Evolutionary conservation across 2,113 vertebrate species (phyloP), one percentile per base, ranked within the genome.

Genomic region (Oncorhynchus kisutch): DNA sequence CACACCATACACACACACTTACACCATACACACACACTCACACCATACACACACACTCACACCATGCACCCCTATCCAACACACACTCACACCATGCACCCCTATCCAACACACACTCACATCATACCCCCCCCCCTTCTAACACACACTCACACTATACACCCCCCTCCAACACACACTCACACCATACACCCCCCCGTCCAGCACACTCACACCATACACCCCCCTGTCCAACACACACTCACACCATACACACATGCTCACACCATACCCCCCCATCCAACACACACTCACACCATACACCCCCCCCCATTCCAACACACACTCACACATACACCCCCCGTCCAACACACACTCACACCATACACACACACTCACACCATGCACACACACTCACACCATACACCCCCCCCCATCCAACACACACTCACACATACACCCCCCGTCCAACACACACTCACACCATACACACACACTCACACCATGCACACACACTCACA

Each of bases 61-160:
- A 31, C 24, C 24, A 24, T 24, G 1, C 24, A 31, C 29, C 29
- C 29, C 29, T 5, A 4, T 31, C 29, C 29, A 5, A 31, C 29
- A 31, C 1, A 51, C 77, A 75, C 73, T 54, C 67, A 51, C 34
- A 20, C 31, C 54, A 29, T 51, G 5, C 5, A 64, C n/a, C 65
- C 68, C 73, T 68, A 29, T 34, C 65, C 57, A 39, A 68, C 74
- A 48, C 57, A 68, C 57, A 74, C 81, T 60, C 29, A 31, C 29
- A 31, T 4, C 29, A 31, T 31, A 31, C 4, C 5, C 29, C 1
- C 31, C 31, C 71, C 69, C 73, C 68, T 24, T 0, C 65, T 64
- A 29, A 68, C 74, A 48, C 64, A 68, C 64, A 74, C 81, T 57
- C 67, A 51, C 34, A 20, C 31, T 54, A 29, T 39, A 64, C 16